A percentile compares a stretch with the other conserved stretches of the same genome.
These are phyloP conservation scores for Pegoplata infirma DNA, from an alignment of 2,888 invertebrate species.

Conservation along the genomic window DNA sequence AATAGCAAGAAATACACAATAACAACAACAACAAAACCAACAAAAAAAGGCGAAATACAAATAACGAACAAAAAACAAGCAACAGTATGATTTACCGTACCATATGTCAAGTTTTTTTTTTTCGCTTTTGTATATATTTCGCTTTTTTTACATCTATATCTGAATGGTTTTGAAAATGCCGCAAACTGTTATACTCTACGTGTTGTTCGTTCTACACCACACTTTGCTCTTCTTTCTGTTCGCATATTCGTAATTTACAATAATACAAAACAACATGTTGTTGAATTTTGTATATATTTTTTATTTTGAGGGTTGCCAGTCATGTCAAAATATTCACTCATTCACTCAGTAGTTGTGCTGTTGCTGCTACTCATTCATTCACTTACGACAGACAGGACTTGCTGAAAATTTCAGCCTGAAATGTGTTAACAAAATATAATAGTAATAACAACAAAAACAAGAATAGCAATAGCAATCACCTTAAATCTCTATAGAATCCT, in stretches of 20 bases:
- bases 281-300: conserved; percentile 21
- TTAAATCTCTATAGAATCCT: conserved; percentile 6
- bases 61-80: conserved; percentile 29
- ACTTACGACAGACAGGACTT: too few species aligned
- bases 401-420: too few species aligned
- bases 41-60: too few species aligned
- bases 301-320: conserved; percentile 37
- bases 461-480: not conserved
- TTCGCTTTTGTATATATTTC: not conserved
- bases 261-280: conserved; percentile 24
- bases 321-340: conserved; percentile 20
- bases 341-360: too few species aligned
- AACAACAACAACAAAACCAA: not conserved
- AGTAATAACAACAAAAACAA: not conserved
- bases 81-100: conserved; percentile 52
- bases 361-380: not conserved
- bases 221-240: too few species aligned
- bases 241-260: not conserved
- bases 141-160: not conserved
- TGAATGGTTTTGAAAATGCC: conserved; percentile 38
- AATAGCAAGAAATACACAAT: not conserved
- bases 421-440: conserved; percentile 11
- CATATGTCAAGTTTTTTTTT: conserved; percentile 46
- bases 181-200: conserved; percentile 55
- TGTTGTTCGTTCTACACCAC: too few species aligned